phyloP scores from a whole-genome alignment of 2,113 vertebrate species.

The Vombatus ursinus region DNA sequence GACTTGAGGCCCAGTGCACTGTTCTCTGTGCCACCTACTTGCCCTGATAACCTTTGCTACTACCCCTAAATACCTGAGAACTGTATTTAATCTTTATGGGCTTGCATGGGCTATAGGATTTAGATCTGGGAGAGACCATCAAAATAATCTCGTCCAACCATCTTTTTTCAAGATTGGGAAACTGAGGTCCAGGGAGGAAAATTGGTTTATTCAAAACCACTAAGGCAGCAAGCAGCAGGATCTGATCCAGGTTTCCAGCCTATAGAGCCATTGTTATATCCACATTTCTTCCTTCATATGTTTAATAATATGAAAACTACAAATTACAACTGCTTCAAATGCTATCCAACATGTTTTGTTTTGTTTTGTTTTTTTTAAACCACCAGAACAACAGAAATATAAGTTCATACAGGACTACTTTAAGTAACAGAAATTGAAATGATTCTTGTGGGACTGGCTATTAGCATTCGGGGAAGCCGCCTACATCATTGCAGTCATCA shows the following conservation, averaged over 20 bases:
- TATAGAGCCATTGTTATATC: background rate
- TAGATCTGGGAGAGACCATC: background rate
- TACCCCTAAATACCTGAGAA: too few relatives aligned
- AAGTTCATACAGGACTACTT: background rate
- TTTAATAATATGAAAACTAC: background rate
- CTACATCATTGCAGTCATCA: background rate
- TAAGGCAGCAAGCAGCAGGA: background rate
- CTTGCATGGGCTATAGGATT: too few relatives aligned
- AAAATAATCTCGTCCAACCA: background rate
- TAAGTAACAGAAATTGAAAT: background rate
- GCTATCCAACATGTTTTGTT: background rate
- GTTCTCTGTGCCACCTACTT: too few relatives aligned
- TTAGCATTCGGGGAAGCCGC: background rate
- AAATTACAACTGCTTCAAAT: background rate
- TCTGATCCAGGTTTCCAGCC: background rate
- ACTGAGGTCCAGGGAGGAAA: background rate
- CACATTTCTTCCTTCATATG: background rate
- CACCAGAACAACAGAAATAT: background rate
- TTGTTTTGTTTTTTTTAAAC: background rate
- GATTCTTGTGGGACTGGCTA: background rate
- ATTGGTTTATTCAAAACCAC: background rate
- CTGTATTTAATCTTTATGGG: too few relatives aligned
- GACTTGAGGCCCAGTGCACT: too few relatives aligned
- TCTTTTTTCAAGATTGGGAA: background rate
- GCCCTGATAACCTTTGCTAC: too few relatives aligned